phyloP scores from a whole-genome alignment of 2,113 vertebrate genomes.

The Craseonycteris thonglongyai region DNA sequence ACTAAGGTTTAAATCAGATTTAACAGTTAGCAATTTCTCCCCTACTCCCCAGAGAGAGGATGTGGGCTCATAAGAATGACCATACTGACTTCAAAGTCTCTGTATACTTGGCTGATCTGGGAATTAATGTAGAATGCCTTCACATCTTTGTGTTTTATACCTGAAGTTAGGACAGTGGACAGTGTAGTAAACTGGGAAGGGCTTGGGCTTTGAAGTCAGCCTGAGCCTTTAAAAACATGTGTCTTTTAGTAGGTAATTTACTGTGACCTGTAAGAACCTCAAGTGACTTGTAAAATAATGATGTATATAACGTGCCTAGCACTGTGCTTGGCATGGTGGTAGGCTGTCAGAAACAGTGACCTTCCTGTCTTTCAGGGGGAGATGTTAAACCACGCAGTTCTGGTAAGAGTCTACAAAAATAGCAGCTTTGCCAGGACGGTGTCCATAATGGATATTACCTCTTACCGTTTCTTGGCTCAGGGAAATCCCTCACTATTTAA shows the following conservation, averaged over 20 bases:
- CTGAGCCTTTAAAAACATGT: background rate
- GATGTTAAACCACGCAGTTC: background rate
- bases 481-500: background rate
- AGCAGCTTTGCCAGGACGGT: background rate
- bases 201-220: background rate
- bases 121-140: background rate
- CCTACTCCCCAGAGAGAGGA: background rate
- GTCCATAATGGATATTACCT: background rate
- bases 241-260: background rate
- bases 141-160: background rate
- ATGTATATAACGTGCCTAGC: background rate
- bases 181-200: background rate
- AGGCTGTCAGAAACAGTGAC: background rate
- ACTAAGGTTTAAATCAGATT: background rate
- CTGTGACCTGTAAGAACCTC: background rate
- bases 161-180: background rate
- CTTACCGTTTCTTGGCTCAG: background rate
- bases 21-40: background rate
- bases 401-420: slow-evolving; percentile 35
- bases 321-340: background rate
- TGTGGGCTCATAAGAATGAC: background rate
- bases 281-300: background rate
- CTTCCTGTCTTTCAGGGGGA: background rate
- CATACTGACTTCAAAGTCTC: background rate
- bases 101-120: background rate